Base-by-base conservation (phyloP, 2,797 vertebrate genomes). In the Chelmon rostratus region DNA sequence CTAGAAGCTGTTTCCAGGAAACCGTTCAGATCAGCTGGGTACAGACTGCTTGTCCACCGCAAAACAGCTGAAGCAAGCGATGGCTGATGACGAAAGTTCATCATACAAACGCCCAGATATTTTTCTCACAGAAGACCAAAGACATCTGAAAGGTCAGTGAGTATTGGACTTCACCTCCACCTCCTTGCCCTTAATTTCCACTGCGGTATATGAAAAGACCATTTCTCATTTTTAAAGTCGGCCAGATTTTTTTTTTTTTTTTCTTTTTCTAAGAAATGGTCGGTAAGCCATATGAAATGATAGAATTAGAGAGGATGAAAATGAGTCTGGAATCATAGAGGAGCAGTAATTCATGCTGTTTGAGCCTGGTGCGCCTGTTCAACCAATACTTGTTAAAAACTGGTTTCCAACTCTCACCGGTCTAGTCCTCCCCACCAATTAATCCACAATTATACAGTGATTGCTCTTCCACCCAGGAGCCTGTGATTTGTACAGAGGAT, bases 141-240 rank as follows among this genome's bases (percentile, higher is more conserved):
- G 47, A 73, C 37, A 86, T 53, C 35, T 79, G 8, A 89, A 91
- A 87, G 71, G 87, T 87, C 81, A 82, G 68, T 73, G 76, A 78
- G 76, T 84, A 78, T 71, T 77, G 66, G 78, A 70, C 38, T 68
- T 68, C 50, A 25, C 28, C 65, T 63, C 59, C 23, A 25, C 40
- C 59, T 52, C 62, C 1, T 1, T 75, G 64, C 57, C 70, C 21
- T 68, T 85, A 47, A 67, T 86, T 80, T 86, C 21, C 77, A 56
- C 67, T 49, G 58, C 66, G 63, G 37, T 40, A 19, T 54, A 65
- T 56, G 58, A 84, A 79, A 62, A 76, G 33, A 69, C 13, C 52
- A 71, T 76, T 71, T 71, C 37, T 79, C 44, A 70, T 58, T 77
- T 75, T 40, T 50, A 47, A 63, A 68, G 61, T 33, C 37, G 25